Evolutionary conservation across 2,797 vertebrate species (phyloP).

Genomic region (Acestrorhynchus altus): DNA sequence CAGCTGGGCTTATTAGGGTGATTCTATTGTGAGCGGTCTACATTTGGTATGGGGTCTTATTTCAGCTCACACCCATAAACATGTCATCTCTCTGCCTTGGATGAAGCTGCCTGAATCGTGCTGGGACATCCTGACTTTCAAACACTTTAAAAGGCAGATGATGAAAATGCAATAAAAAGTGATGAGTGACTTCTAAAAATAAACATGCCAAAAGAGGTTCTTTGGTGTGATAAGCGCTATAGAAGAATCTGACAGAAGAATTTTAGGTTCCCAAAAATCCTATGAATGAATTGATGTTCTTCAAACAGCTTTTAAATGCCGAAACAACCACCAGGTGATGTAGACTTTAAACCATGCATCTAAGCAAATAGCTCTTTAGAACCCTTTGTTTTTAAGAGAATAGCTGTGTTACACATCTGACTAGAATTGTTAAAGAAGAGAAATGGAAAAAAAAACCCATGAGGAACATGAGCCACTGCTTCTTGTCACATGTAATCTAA

Average conservation of each 20-base stretch:
- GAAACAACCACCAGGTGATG: neutral
- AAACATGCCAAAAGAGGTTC: neutral
- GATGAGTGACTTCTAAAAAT: neutral
- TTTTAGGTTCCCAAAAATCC: neutral
- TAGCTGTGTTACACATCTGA: neutral
- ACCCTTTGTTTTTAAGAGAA: neutral
- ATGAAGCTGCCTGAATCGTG: slow-evolving; percentile 21
- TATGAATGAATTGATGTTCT: no score
- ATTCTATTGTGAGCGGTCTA: slow-evolving; percentile 54
- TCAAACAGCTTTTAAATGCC: no score
- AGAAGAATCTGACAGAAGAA: neutral
- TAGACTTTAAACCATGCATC: neutral
- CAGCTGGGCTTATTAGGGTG: slow-evolving; percentile 30
- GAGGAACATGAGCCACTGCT: neutral
- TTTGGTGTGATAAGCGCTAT: neutral
- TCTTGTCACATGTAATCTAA: neutral
- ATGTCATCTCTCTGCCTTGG: slow-evolving; percentile 42
- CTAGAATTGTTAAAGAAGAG: neutral
- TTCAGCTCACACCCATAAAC: slow-evolving; percentile 49
- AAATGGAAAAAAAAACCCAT: no score
- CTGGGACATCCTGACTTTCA: slow-evolving; percentile 21
- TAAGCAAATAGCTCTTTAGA: neutral
- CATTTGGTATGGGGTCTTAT: slow-evolving; percentile 44
- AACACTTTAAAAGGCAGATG: neutral
- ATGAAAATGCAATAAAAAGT: neutral